These are phyloP conservation scores for Lumbricus terrestris DNA, from an alignment of 2,888 invertebrate species.

Conservation along the genomic window DNA sequence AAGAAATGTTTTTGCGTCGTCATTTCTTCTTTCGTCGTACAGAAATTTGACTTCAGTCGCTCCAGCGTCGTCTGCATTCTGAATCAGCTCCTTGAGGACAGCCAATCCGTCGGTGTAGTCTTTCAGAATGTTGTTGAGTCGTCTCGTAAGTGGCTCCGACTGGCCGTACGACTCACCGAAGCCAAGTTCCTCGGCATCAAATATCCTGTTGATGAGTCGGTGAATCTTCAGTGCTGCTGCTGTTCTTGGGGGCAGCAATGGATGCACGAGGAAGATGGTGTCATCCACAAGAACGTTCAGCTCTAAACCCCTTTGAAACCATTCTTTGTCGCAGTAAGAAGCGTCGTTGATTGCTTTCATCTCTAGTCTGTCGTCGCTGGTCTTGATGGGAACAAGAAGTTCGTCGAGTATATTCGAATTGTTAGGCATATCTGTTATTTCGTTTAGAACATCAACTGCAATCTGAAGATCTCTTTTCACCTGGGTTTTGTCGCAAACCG, in stretches of 20 bases:
- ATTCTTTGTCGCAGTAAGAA: slow-evolving; percentile 43
- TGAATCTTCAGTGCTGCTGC: slow-evolving; percentile 44
- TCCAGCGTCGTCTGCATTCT: slow-evolving; percentile 52
- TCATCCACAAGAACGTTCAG: slow-evolving; percentile 35
- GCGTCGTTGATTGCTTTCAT: slow-evolving; percentile 29
- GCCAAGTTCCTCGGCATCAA: slow-evolving; percentile 41
- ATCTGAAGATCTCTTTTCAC: slow-evolving; percentile 30
- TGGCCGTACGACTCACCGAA: slow-evolving; percentile 48
- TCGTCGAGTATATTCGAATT: neutral
- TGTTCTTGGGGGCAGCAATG: slow-evolving; percentile 38
- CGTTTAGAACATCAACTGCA: slow-evolving; percentile 35
- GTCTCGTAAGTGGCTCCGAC: slow-evolving; percentile 45
- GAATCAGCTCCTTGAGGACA: slow-evolving; percentile 50
- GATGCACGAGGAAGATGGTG: slow-evolving; percentile 42
- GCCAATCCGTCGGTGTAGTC: slow-evolving; percentile 50
- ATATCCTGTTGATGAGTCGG: slow-evolving; percentile 42
- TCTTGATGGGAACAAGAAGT: neutral
- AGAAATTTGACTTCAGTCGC: slow-evolving; percentile 47
- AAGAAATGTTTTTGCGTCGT: slow-evolving; percentile 38
- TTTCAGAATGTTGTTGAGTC: slow-evolving; percentile 44
- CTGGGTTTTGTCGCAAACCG: neutral
- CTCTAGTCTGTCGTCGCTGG: slow-evolving; percentile 6
- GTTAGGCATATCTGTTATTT: slow-evolving; percentile 17
- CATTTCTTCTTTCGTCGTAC: slow-evolving; percentile 46
- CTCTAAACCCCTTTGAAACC: slow-evolving; percentile 33